Evolutionary conservation across 2,113 vertebrate genomes (phyloP).

Genomic region (Cacatua alba): DNA sequence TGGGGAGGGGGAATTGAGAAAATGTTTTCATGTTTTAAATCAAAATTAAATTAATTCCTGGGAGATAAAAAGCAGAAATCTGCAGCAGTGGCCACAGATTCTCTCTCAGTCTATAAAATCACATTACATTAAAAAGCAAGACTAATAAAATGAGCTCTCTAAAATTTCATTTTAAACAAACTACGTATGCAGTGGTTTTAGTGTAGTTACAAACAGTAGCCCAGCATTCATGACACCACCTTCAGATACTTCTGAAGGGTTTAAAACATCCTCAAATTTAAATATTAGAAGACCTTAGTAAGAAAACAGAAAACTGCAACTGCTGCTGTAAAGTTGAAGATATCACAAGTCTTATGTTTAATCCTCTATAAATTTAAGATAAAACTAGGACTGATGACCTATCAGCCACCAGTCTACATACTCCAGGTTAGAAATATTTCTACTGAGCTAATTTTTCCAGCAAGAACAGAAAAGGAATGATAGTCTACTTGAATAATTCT

Average conservation of each 20-base stretch:
- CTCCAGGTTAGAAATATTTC: background rate
- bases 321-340: background rate
- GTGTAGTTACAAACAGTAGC: background rate
- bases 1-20: background rate
- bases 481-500: background rate
- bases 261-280: background rate
- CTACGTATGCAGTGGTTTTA: background rate
- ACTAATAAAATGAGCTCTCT: background rate
- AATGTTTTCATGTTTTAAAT: background rate
- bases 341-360: background rate
- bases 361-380: background rate
- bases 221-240: background rate
- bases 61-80: constrained; percentile 5
- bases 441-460: background rate
- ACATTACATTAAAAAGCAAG: background rate
- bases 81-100: background rate
- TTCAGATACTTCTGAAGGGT: background rate
- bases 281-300: background rate
- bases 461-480: background rate
- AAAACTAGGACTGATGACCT: background rate
- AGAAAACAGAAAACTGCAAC: background rate
- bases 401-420: background rate
- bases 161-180: constrained; percentile 2
- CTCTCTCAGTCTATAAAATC: background rate
- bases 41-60: background rate